Percentiles rank a stretch among this genome's conserved stretches.
phyloP scores from a whole-genome alignment of 2,888 invertebrate species.

The Andrena fulva region DNA sequence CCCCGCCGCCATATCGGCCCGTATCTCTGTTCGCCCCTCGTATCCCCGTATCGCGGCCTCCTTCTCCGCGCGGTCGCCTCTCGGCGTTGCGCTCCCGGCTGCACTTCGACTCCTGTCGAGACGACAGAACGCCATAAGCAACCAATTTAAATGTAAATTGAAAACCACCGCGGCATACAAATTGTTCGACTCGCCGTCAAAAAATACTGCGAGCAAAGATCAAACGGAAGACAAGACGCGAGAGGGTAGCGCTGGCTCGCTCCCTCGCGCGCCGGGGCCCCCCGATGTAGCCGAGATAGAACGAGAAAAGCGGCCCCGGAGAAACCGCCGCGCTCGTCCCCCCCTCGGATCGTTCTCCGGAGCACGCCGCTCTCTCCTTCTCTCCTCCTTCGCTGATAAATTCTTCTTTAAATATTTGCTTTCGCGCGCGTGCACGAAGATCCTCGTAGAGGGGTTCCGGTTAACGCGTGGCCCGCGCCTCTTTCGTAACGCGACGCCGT shows the following conservation, averaged over 20 bases:
- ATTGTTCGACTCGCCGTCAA: constrained; percentile 85
- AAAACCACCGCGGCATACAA: constrained; percentile 85
- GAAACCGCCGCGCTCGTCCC: neutral
- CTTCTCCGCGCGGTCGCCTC: constrained; percentile 18
- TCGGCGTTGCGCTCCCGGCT: constrained; percentile 59
- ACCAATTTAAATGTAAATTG: constrained; percentile 85
- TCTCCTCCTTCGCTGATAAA: constrained; percentile 55
- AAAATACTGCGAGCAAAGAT: constrained; percentile 84
- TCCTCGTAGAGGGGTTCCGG: constrained; percentile 25
- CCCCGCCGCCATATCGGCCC: neutral
- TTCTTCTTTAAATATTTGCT: constrained; percentile 68
- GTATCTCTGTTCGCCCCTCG: constrained; percentile 22
- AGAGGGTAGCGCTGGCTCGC: constrained; percentile 61
- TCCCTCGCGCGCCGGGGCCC: constrained; percentile 7
- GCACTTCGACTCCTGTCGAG: constrained; percentile 83
- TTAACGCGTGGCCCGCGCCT: constrained; percentile 14
- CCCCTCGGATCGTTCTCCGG: constrained; percentile 19
- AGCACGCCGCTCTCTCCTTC: constrained; percentile 3
- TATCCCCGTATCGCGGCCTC: constrained; percentile 1
- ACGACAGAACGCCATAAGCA: constrained; percentile 83
- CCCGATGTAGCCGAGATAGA: constrained; percentile 58
- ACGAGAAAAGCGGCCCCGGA: constrained; percentile 51
- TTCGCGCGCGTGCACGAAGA: constrained; percentile 35
- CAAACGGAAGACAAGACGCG: constrained; percentile 82
- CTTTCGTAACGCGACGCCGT: constrained; percentile 2